Conservation (phyloP, 2,888 invertebrate species). For the Tinea semifulvella region DNA sequence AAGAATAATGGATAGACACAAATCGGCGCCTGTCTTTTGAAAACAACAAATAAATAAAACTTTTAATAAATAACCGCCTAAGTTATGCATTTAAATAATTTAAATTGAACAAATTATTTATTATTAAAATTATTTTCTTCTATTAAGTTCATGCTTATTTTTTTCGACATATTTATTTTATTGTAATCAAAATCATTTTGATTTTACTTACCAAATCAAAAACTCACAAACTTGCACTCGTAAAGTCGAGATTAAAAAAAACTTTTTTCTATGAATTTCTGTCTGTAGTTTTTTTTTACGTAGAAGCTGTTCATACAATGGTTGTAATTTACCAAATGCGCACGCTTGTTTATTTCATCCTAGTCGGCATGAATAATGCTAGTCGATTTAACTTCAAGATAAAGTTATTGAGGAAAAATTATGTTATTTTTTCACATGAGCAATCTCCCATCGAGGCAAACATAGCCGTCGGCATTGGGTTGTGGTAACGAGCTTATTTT, state of each 20-base stretch:
- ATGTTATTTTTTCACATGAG: not conserved
- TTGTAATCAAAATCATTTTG: no score
- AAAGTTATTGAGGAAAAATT: not conserved
- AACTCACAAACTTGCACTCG: not conserved
- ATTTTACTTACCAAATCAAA: not conserved
- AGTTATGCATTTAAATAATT: no score
- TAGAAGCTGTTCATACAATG: not conserved
- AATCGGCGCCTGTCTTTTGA: no score
- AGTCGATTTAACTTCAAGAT: constrained; percentile 5
- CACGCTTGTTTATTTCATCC: not conserved
- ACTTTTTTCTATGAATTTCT: not conserved
- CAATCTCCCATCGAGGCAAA: not conserved
- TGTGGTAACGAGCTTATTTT: no score
- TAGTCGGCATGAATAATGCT: not conserved
- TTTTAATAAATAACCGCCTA: no score
- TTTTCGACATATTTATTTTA: no score
- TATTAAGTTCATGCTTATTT: no score
- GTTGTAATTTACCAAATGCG: not conserved
- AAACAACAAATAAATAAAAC: no score
- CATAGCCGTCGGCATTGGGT: not conserved
- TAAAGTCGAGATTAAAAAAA: not conserved
- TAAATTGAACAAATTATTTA: no score
- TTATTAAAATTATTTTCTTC: no score
- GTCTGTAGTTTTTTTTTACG: not conserved
- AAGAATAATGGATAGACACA: no score